A percentile compares a stretch with the other conserved stretches of the same genome.
Evolutionary conservation across 2,113 vertebrate genomes (phyloP).

Genomic region (human): DNA sequence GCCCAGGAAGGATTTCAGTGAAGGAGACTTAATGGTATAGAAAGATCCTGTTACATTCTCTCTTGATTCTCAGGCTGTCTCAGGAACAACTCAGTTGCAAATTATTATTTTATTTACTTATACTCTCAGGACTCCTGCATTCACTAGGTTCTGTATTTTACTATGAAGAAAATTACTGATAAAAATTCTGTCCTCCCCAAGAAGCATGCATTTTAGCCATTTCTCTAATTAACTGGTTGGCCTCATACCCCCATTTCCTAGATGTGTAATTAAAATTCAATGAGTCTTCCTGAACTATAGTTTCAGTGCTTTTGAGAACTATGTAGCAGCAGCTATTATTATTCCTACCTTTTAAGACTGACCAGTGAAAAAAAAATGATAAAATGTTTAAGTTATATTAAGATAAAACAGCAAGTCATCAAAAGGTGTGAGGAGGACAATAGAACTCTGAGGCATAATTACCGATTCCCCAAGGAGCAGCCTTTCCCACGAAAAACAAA

Average conservation of each 20-base stretch:
- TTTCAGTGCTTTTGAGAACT: neutral
- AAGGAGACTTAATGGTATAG: neutral
- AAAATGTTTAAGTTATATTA: conserved; percentile 20
- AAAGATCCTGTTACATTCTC: neutral
- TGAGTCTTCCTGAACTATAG: neutral
- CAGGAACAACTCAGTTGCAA: neutral
- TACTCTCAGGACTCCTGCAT: neutral
- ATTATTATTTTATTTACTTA: neutral
- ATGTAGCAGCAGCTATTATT: neutral
- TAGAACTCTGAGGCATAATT: neutral
- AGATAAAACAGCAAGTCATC: conserved; percentile 19
- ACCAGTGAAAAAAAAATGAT: neutral
- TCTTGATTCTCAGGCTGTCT: neutral
- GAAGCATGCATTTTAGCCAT: conserved; percentile 5
- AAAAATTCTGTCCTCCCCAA: neutral
- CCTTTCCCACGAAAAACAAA: conserved; percentile 16
- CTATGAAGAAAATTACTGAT: neutral
- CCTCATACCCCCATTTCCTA: conserved; percentile 29
- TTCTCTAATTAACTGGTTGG: conserved; percentile 38
- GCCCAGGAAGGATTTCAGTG: neutral
- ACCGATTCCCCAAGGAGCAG: neutral
- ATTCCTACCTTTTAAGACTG: neutral
- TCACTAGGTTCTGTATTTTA: neutral
- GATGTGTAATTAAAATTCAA: conserved; percentile 4
- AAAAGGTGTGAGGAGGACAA: neutral